Evolutionary conservation across 1,140 invertebrate species (phyloP), one percentile per base, ranked within the genome.

Genomic region (Adoxophyes honmai): DNA sequence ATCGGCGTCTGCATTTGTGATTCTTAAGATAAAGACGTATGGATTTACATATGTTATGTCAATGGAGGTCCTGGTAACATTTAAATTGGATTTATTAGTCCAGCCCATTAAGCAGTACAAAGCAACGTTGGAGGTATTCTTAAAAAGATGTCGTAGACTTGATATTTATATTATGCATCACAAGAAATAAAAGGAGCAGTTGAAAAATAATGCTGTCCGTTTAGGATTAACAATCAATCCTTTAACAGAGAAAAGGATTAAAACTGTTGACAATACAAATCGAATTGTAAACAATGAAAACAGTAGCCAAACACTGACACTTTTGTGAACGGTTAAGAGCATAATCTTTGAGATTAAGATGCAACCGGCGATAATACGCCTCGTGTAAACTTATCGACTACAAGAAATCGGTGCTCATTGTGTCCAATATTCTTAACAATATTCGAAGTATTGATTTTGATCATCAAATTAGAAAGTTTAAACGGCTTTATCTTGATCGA

Each of bases 61-160:
- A 85, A 68, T 56, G 73, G 76, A 76, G 78, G 83, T 80, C 81
- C 73, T 70, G 70, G 66, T 53, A 57, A 78, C 73, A 72, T 84
- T 86, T 86, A 86, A 88, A 86, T 86, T 83, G 80, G 81, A 88
- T 85, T 86, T 88, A 86, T 85, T 81, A 81, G 80, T 77, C 72
- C 72, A 69, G 67, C 64, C 68, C 70, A 78, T 80, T 77, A 78
- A 75, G 60, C 69, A 68, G 67, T 67, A 62, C 60, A 56, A 62
- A 64, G 57, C 82, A 60, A 74, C 77, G 75, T 84, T 75, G 78
- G 81, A 68, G 78, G 78, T 73, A 70, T 59, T 35, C 57, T 59
- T 58, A 34, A 57, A 62, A 62, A 18, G 14, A 62, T 34, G 36
- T 37, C 21, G 52, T 53, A 38, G 33, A 35, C 36, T 16, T 11